phyloP scores from a whole-genome alignment of 2,113 vertebrate genomes.

The Epinephelus lanceolatus region DNA sequence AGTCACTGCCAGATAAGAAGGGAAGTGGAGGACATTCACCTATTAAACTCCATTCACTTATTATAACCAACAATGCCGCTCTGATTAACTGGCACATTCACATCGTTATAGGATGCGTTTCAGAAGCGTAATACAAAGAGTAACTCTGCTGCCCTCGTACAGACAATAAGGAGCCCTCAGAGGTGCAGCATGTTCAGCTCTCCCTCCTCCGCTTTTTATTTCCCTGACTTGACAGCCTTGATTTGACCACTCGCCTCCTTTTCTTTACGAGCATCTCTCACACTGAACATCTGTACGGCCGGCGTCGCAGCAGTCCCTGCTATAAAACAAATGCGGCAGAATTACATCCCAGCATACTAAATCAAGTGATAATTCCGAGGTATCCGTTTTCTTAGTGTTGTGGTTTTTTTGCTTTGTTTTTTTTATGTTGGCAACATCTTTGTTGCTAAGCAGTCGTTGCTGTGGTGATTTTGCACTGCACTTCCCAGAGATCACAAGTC shows the following conservation, averaged over 20 bases:
- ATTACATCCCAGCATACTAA: background rate
- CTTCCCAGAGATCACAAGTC: slow-evolving; percentile 72
- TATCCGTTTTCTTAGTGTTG: slow-evolving; percentile 7
- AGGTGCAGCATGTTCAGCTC: slow-evolving; percentile 28
- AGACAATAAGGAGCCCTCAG: slow-evolving; percentile 54
- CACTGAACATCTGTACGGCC: slow-evolving; percentile 10
- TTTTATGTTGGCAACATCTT: slow-evolving; percentile 61
- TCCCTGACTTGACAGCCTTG: slow-evolving; percentile 60
- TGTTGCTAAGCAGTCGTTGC: slow-evolving; percentile 81
- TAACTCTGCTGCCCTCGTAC: slow-evolving; percentile 55
- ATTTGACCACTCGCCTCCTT: slow-evolving; percentile 59
- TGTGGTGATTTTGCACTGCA: slow-evolving; percentile 72
- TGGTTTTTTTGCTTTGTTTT: slow-evolving; percentile 15
- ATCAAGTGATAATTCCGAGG: background rate
- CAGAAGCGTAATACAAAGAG: slow-evolving; percentile 47
- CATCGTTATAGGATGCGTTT: slow-evolving; percentile 52
- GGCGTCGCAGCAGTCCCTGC: background rate
- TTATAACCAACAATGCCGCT: slow-evolving; percentile 63
- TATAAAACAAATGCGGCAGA: slow-evolving; percentile 5
- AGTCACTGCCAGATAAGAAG: slow-evolving; percentile 59
- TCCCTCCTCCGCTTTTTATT: slow-evolving; percentile 53
- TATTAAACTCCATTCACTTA: slow-evolving; percentile 68
- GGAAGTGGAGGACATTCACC: slow-evolving; percentile 54
- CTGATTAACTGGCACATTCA: slow-evolving; percentile 60
- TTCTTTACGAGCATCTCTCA: slow-evolving; percentile 40